A percentile compares a stretch with the other conserved stretches of the same genome.
These are phyloP conservation scores for Thripadectes ignobilis DNA, from an alignment of 2,797 vertebrate species.

Conservation along the genomic window DNA sequence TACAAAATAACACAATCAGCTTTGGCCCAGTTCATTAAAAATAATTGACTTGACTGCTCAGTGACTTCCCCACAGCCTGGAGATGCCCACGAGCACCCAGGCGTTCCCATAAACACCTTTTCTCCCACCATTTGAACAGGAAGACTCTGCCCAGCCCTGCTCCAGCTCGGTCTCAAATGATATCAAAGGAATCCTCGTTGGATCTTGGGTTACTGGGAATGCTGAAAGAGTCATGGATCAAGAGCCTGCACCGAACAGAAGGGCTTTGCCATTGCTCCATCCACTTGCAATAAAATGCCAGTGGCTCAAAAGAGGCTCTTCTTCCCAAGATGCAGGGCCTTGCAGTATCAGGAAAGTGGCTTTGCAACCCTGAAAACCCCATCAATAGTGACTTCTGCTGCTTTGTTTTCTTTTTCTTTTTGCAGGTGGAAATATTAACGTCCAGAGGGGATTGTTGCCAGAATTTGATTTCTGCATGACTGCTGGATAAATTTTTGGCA, in stretches of 20 bases:
- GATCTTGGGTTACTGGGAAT: not conserved
- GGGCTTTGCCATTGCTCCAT: not conserved
- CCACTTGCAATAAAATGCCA: not conserved
- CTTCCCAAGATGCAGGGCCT: fast-evolving
- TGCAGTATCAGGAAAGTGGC: not conserved
- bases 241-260: not conserved
- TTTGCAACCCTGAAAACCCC: not conserved
- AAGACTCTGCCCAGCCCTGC: not conserved
- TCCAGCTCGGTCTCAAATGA: not conserved
- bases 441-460: not conserved
- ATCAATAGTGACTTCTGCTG: not conserved
- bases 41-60: slow-evolving; percentile 57
- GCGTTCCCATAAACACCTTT: not conserved
- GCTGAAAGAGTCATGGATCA: not conserved
- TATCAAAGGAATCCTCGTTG: slow-evolving; percentile 29
- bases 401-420: not conserved
- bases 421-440: not conserved
- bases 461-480: fast-evolving
- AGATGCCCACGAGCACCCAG: slow-evolving; percentile 28
- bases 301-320: not conserved
- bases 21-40: slow-evolving; percentile 65
- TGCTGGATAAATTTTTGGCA: not conserved
- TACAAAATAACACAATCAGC: slow-evolving; percentile 57
- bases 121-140: not conserved
- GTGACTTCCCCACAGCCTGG: slow-evolving; percentile 1